Base-by-base conservation (phyloP, 2,797 vertebrate species). In the Phoeniculus purpureus region DNA sequence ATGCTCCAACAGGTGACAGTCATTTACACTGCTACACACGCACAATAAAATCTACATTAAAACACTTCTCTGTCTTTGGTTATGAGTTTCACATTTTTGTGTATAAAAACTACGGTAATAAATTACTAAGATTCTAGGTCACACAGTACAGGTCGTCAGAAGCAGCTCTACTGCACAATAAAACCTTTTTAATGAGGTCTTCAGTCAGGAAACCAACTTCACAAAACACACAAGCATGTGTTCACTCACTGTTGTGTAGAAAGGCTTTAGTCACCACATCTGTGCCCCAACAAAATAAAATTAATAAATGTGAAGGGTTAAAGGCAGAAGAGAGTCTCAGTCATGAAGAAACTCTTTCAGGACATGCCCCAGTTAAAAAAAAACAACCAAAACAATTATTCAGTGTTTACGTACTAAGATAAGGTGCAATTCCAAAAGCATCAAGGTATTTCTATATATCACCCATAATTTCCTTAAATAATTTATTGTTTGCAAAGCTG, bases 11-110 rank as follows among this genome's bases (percentile, higher is more conserved):
- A 37, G 0, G 1, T 43, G 25, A 73, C 50, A 34, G 48, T 50
- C 51, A 60, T 73, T 94, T 43, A 29, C 50, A 34, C 9, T 54
- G 58, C 51, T 61, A 40, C 0, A 0, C 11, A 13, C 12, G 25
- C 55, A 76, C 61, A 61, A 52, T 67, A 89, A 80, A 90, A 76
- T 32, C n/a, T 54, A 22, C 15, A 59, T 45, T 81, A 87, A 94
- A 81, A 54, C 29, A 68, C 15, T 51, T 43, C 13, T 22, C 52
- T 68, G 43, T 32, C 87, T 81, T 77, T 34, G 76, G 81, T 48
- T n/a, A 74, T 1, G 59, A 75, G 75, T 60, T 70, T 50, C 70
- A 67, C 10, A 34, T 54, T 75, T 87, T 76, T 54, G 74, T 11
- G 21, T 61, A 55, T 15, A 67, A 80, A 77, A 91, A 12, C 26